Conservation (phyloP, 1,140 invertebrate species). For the Ooceraea biroi region DNA sequence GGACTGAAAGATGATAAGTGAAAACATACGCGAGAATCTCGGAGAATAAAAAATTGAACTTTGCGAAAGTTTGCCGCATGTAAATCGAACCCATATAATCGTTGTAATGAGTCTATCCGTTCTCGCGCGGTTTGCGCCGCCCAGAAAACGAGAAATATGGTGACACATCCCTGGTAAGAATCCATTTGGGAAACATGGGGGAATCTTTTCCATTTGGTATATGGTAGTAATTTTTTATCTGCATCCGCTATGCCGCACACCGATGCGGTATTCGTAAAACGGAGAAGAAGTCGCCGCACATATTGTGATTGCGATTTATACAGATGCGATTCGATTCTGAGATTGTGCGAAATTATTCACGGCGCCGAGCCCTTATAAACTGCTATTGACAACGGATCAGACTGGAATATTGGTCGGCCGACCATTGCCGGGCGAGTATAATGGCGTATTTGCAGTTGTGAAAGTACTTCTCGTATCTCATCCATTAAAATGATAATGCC, state of each 20-base stretch:
- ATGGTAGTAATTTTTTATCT: slow-evolving; percentile 63
- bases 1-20: too few species aligned
- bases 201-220: slow-evolving; percentile 46
- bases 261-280: slow-evolving; percentile 31
- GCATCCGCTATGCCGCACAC: slow-evolving; percentile 39
- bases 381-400: slow-evolving; percentile 8
- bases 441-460: neutral
- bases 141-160: slow-evolving; percentile 51
- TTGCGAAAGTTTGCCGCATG: slow-evolving; percentile 7
- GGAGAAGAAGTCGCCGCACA: slow-evolving; percentile 41
- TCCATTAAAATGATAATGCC: neutral
- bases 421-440: neutral
- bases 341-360: slow-evolving; percentile 39
- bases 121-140: slow-evolving; percentile 2
- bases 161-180: slow-evolving; percentile 59
- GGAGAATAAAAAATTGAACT: slow-evolving; percentile 18
- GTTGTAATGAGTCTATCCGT: slow-evolving; percentile 43
- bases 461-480: neutral
- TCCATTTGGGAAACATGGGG: slow-evolving; percentile 52
- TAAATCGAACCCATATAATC: slow-evolving; percentile 28
- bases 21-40: too few species aligned
- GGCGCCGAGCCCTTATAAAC: slow-evolving; percentile 12
- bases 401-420: neutral
- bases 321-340: slow-evolving; percentile 57
- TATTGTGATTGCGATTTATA: slow-evolving; percentile 59